phyloP scores from a whole-genome alignment of 2,888 invertebrate species.

The Clanis bilineata region DNA sequence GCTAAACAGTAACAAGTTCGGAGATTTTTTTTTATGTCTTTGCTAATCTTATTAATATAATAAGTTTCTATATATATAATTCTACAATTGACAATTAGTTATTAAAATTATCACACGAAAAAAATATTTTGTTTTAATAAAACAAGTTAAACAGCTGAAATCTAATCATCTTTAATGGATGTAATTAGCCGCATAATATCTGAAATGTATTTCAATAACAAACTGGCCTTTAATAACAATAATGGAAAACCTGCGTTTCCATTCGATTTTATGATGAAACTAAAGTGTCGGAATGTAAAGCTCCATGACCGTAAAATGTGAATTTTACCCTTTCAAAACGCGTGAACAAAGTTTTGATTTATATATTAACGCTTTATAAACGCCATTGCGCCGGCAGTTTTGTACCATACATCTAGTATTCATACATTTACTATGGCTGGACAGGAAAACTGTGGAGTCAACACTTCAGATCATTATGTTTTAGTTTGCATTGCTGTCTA shows the following conservation, averaged over 20 bases:
- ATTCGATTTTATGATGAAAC: not conserved
- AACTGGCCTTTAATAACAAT: not conserved
- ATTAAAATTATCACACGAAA: too few relatives aligned
- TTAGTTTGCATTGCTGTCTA: not conserved
- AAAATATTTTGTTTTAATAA: too few relatives aligned
- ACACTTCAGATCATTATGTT: not conserved
- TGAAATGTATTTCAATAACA: slow-evolving; percentile 20
- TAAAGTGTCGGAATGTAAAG: slow-evolving; percentile 1
- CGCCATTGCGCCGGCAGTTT: slow-evolving; percentile 42
- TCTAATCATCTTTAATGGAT: not conserved
- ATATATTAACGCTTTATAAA: slow-evolving; percentile 50
- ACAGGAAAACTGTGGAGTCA: slow-evolving; percentile 35
- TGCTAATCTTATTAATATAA: too few relatives aligned
- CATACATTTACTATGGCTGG: slow-evolving; percentile 36
- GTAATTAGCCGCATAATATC: not conserved
- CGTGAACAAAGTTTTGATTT: slow-evolving; percentile 31
- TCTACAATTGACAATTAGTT: too few relatives aligned
- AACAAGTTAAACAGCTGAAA: too few relatives aligned
- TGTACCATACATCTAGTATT: slow-evolving; percentile 45
- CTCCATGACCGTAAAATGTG: not conserved
- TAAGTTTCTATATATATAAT: too few relatives aligned
- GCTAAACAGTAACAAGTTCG: too few relatives aligned
- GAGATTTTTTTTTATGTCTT: too few relatives aligned
- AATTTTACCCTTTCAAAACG: slow-evolving; percentile 17
- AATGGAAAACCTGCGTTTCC: not conserved